A percentile compares a stretch with the other conserved stretches of the same genome.
Conservation (phyloP, 1,140 invertebrate genomes). For the Cyclina sinensis region DNA sequence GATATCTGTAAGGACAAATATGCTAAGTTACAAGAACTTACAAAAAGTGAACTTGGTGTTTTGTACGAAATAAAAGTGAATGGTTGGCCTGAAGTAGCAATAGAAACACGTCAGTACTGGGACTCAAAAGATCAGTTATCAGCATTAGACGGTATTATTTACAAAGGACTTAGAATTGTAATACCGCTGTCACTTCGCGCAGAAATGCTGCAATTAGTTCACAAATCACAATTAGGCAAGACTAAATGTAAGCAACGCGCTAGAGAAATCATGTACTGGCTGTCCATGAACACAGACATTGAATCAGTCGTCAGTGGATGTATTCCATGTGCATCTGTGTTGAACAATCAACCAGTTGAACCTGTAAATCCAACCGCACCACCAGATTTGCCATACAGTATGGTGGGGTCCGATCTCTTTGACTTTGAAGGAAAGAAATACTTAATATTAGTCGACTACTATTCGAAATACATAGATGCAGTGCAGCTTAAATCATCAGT, state of each 20-base stretch:
- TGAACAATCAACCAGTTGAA: slow-evolving; percentile 61
- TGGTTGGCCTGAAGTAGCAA: slow-evolving; percentile 21
- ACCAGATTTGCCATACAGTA: slow-evolving; percentile 28
- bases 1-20: slow-evolving; percentile 52
- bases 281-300: too few relatives aligned
- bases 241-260: slow-evolving; percentile 85
- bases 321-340: slow-evolving; percentile 78
- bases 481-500: slow-evolving; percentile 27
- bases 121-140: slow-evolving; percentile 61
- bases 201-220: slow-evolving; percentile 84
- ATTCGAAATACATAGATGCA: slow-evolving; percentile 66
- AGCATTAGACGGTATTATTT: slow-evolving; percentile 56
- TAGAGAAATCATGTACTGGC: slow-evolving; percentile 84
- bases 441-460: slow-evolving; percentile 70
- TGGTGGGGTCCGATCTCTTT: slow-evolving; percentile 67
- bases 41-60: slow-evolving; percentile 86
- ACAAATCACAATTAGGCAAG: slow-evolving; percentile 87
- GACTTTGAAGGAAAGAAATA: slow-evolving; percentile 56
- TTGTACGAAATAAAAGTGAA: slow-evolving; percentile 32
- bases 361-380: slow-evolving; percentile 39
- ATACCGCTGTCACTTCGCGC: slow-evolving; percentile 83
- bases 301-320: slow-evolving; percentile 85
- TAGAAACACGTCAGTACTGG: slow-evolving; percentile 43
- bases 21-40: slow-evolving; percentile 22
- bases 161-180: slow-evolving; percentile 73